Evolutionary conservation across 2,113 vertebrate genomes (phyloP).

Genomic region (Rhabdornis inornatus): DNA sequence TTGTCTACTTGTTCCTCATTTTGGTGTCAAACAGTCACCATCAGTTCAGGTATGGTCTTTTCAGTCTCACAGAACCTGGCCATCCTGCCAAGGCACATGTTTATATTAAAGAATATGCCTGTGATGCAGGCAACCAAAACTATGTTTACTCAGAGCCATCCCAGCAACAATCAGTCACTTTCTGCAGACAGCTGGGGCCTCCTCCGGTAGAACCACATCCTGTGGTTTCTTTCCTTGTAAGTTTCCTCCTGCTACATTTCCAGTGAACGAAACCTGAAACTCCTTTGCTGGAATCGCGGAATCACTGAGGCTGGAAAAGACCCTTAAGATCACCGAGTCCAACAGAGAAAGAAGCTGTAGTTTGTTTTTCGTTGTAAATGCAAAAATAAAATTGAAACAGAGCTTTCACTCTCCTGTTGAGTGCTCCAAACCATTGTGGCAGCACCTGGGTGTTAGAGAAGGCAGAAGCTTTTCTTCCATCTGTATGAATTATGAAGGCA

Average conservation of each 20-base stretch:
- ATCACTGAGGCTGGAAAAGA: not conserved
- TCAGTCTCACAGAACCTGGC: not conserved
- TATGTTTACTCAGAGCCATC: not conserved
- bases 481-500: not conserved
- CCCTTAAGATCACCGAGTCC: not conserved
- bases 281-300: not conserved
- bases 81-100: not conserved
- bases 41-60: not conserved
- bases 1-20: not conserved
- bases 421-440: not conserved
- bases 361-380: not conserved
- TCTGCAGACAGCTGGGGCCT: not conserved
- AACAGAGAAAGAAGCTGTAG: accelerated
- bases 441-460: not conserved
- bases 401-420: not conserved
- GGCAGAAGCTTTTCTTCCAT: not conserved
- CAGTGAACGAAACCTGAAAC: not conserved
- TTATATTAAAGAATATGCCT: not conserved
- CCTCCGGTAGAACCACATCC: not conserved
- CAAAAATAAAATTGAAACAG: not conserved
- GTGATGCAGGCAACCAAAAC: not conserved
- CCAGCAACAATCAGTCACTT: not conserved
- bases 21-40: not conserved
- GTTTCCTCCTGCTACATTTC: not conserved
- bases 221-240: not conserved